Evolutionary conservation across 2,888 invertebrate species (phyloP).

Genomic region (Panopea generosa): DNA sequence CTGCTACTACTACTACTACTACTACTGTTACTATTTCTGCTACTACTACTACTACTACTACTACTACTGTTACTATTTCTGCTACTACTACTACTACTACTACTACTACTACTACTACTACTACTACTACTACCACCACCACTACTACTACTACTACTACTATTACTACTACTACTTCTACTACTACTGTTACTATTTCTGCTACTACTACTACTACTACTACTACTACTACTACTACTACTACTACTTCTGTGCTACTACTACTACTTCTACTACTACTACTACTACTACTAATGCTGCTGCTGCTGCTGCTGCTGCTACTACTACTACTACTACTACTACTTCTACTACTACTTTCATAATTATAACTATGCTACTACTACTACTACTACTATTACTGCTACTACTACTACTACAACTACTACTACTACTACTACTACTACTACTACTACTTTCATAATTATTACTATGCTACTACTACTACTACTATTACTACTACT

Average conservation of each 20-base stretch:
- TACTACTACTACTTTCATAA: slow-evolving; percentile 3
- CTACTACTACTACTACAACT: not conserved
- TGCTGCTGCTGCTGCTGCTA: not conserved
- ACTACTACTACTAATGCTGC: not conserved
- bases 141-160: slow-evolving; percentile 6
- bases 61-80: not conserved
- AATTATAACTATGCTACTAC: no score
- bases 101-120: slow-evolving; percentile 2
- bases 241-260: not conserved
- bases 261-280: slow-evolving; percentile 2
- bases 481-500: no score
- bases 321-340: no score
- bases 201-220: not conserved
- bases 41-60: slow-evolving; percentile 6
- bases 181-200: slow-evolving; percentile 1
- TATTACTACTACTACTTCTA: slow-evolving; percentile 1
- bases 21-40: not conserved
- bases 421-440: slow-evolving; percentile 3
- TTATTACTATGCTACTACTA: not conserved
- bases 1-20: slow-evolving; percentile 5
- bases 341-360: no score
- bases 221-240: not conserved
- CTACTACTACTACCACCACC: not conserved
- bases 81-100: not conserved
- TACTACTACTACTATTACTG: no score